These are phyloP conservation scores for Myoxocephalus aenaeus DNA, from an alignment of 2,797 vertebrate genomes.

Conservation along the genomic window DNA sequence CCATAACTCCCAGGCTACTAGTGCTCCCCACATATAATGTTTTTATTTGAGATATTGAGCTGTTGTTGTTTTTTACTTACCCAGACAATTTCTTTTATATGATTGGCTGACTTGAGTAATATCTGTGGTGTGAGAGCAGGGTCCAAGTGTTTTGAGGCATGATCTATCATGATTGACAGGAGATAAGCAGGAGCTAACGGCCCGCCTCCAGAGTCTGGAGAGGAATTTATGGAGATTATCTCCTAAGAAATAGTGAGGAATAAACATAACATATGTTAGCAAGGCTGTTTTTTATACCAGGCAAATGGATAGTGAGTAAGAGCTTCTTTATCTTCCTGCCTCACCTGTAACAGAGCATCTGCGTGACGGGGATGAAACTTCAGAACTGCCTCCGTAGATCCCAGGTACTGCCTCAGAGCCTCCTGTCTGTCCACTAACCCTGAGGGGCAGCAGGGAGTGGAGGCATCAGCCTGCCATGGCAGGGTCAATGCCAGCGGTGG, in stretches of 20 bases:
- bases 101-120: slow-evolving; percentile 90
- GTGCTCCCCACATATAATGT: neutral
- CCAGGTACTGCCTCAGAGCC: slow-evolving; percentile 88
- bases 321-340: slow-evolving; percentile 1
- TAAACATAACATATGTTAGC: slow-evolving; percentile 8
- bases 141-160: slow-evolving; percentile 90
- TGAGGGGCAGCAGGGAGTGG: slow-evolving; percentile 85
- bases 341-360: slow-evolving; percentile 86
- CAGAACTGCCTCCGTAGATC: slow-evolving; percentile 86
- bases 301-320: neutral
- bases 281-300: neutral
- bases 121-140: slow-evolving; percentile 90
- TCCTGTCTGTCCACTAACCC: slow-evolving; percentile 90
- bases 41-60: neutral
- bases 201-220: slow-evolving; percentile 81
- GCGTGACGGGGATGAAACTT: slow-evolving; percentile 87
- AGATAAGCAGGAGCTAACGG: slow-evolving; percentile 90
- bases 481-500: slow-evolving; percentile 84
- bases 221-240: slow-evolving; percentile 89
- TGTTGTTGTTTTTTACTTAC: slow-evolving; percentile 76
- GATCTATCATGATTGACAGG: slow-evolving; percentile 92
- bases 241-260: slow-evolving; percentile 75
- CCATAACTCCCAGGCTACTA: neutral
- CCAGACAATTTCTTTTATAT: slow-evolving; percentile 94
- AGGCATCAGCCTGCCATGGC: slow-evolving; percentile 82